Conservation (phyloP, 2,888 invertebrate genomes). For the Thalpophila matura region DNA sequence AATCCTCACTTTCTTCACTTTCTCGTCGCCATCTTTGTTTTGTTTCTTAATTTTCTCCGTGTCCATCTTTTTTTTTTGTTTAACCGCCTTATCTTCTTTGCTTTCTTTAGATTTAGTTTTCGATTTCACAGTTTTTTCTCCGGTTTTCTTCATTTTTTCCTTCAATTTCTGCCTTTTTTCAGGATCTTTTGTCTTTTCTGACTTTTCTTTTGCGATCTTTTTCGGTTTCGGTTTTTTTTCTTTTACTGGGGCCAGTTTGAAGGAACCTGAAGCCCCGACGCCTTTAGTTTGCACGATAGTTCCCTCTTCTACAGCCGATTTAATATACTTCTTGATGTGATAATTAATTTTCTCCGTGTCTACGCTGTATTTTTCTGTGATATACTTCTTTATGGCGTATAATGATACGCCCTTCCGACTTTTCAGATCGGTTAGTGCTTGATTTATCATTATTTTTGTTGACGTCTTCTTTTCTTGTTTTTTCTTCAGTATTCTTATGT, state of each 20-base stretch:
- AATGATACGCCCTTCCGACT: slow-evolving; percentile 81
- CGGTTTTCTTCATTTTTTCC: slow-evolving; percentile 56
- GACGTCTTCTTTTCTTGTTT: slow-evolving; percentile 70
- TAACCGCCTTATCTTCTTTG: slow-evolving; percentile 46
- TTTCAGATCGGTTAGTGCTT: slow-evolving; percentile 76
- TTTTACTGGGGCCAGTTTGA: slow-evolving; percentile 74
- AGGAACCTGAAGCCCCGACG: slow-evolving; percentile 81
- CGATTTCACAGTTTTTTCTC: slow-evolving; percentile 35
- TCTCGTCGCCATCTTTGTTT: slow-evolving; percentile 49
- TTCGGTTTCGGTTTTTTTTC: slow-evolving; percentile 66
- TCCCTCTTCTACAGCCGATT: slow-evolving; percentile 78
- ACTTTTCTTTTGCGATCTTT: slow-evolving; percentile 53
- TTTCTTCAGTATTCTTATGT: slow-evolving; percentile 16
- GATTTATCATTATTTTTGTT: slow-evolving; percentile 79
- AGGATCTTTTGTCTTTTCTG: slow-evolving; percentile 56
- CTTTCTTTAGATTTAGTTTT: slow-evolving; percentile 44
- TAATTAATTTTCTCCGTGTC: slow-evolving; percentile 76
- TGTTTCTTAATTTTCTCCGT: slow-evolving; percentile 35
- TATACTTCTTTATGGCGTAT: slow-evolving; percentile 82
- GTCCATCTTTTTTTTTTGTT: slow-evolving; percentile 42
- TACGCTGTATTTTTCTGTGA: slow-evolving; percentile 74
- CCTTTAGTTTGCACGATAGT: slow-evolving; percentile 80
- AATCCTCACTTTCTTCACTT: slow-evolving; percentile 48
- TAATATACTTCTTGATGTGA: slow-evolving; percentile 80
- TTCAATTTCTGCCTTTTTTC: slow-evolving; percentile 47